Conservation (phyloP, 2,113 vertebrate species). For the Gambusia holbrooki region DNA sequence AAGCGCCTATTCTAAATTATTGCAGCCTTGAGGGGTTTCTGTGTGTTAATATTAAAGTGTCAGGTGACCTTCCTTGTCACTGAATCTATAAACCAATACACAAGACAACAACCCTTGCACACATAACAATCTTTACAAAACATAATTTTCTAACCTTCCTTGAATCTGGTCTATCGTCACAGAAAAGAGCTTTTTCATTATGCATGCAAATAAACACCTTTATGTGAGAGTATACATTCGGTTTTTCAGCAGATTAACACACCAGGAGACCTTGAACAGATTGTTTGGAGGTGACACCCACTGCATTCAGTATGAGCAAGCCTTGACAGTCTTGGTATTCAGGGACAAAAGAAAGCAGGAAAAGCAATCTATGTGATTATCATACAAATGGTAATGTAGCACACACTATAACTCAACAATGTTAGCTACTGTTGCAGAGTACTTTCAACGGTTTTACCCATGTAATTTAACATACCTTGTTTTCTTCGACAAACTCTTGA, state of each 20-base stretch:
- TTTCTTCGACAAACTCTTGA: neutral
- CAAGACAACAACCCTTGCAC: neutral
- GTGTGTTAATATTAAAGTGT: neutral
- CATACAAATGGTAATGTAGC: constrained; percentile 54
- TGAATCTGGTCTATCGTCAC: neutral
- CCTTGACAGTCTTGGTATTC: constrained; percentile 51
- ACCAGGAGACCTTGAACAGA: constrained; percentile 33
- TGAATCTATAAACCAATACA: neutral
- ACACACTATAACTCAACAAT: constrained; percentile 19
- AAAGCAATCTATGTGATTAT: constrained; percentile 56
- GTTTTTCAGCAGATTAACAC: constrained; percentile 23
- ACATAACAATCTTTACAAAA: neutral
- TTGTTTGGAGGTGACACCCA: constrained; percentile 19
- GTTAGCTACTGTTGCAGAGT: constrained; percentile 11
- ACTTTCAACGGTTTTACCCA: constrained; percentile 6
- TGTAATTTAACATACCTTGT: constrained; percentile 1
- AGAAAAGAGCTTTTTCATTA: constrained; percentile 2
- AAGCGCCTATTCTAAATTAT: too few relatives aligned
- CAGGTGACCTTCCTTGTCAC: neutral
- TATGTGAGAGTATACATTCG: constrained; percentile 18
- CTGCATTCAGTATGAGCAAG: constrained; percentile 42
- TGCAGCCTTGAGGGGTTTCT: too few relatives aligned
- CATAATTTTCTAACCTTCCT: neutral
- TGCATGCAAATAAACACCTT: constrained; percentile 34
- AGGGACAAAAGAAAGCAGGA: constrained; percentile 44